Evolutionary conservation across 1,140 invertebrate genomes (phyloP).

Genomic region (Portunus trituberculatus): DNA sequence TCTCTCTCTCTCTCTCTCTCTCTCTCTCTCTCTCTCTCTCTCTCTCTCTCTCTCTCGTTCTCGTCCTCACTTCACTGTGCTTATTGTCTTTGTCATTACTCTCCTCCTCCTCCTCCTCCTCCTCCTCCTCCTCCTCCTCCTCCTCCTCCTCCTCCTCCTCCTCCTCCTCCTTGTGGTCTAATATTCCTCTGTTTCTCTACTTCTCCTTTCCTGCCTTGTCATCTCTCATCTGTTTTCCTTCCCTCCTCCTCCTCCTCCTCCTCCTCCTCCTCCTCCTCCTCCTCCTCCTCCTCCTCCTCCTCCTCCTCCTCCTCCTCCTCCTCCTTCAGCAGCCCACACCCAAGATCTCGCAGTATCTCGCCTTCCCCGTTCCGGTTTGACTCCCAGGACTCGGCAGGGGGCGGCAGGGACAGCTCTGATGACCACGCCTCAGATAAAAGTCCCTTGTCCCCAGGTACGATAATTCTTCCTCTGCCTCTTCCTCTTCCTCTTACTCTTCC

Average conservation of each 20-base stretch:
- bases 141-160: background rate
- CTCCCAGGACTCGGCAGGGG: slow-evolving; percentile 14
- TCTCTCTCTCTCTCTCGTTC: background rate
- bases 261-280: slow-evolving; percentile 20
- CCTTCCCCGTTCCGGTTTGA: slow-evolving; percentile 68
- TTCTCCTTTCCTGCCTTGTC: background rate
- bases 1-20: background rate
- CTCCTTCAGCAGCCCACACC: slow-evolving; percentile 44
- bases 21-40: background rate
- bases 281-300: slow-evolving; percentile 23
- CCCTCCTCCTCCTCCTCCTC: background rate
- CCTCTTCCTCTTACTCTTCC: background rate
- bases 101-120: background rate
- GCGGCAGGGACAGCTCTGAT: slow-evolving; percentile 51
- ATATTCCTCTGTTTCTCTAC: background rate
- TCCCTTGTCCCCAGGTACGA: slow-evolving; percentile 62
- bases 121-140: background rate
- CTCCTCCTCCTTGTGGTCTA: background rate
- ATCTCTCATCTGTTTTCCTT: background rate
- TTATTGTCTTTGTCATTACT: no score
- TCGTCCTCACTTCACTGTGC: no score
- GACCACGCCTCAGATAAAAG: slow-evolving; percentile 63
- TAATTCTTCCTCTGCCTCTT: background rate
- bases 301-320: background rate
- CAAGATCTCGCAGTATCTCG: slow-evolving; percentile 63